These are phyloP conservation scores for Oscheius myriophilus DNA, from an alignment of 2,888 invertebrate genomes.

Conservation along the genomic window DNA sequence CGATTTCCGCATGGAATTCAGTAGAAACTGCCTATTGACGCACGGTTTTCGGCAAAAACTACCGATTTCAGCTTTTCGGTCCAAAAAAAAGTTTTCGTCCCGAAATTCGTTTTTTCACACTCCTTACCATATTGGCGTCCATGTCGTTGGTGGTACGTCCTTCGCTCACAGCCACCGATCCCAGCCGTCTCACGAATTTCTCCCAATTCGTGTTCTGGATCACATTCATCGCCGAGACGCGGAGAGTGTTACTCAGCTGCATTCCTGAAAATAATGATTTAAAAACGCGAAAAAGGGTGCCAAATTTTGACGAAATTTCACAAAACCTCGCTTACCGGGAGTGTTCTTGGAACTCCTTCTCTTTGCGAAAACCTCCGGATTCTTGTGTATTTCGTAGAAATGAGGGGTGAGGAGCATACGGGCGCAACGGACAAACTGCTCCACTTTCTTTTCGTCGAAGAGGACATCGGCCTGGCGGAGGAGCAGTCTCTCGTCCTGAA, in stretches of 20 bases:
- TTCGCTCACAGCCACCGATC: conserved; percentile 41
- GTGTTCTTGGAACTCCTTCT: conserved; percentile 27
- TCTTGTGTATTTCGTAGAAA: conserved; percentile 58
- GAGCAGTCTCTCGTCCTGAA: conserved; percentile 65
- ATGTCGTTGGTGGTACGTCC: conserved; percentile 25
- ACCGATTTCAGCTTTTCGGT: not conserved
- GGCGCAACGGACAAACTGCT: conserved; percentile 54
- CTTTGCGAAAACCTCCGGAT: conserved; percentile 36
- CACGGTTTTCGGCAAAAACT: too few relatives aligned
- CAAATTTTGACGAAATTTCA: not conserved
- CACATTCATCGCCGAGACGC: conserved; percentile 48
- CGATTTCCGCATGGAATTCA: too few relatives aligned
- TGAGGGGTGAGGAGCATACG: conserved; percentile 67
- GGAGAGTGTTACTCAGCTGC: conserved; percentile 47
- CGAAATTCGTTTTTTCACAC: too few relatives aligned
- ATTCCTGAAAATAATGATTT: conserved; percentile 18
- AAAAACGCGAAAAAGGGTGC: too few relatives aligned
- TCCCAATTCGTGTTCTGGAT: conserved; percentile 54
- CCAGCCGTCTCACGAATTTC: conserved; percentile 58
- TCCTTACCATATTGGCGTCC: conserved; percentile 34
- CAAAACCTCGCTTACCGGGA: not conserved
- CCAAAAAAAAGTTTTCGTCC: too few relatives aligned
- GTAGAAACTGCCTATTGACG: too few relatives aligned
- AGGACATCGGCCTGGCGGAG: conserved; percentile 65
- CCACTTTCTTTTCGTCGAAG: conserved; percentile 50